Evolutionary conservation across 2,797 vertebrate genomes (phyloP).

Genomic region (Eptatretus atami): DNA sequence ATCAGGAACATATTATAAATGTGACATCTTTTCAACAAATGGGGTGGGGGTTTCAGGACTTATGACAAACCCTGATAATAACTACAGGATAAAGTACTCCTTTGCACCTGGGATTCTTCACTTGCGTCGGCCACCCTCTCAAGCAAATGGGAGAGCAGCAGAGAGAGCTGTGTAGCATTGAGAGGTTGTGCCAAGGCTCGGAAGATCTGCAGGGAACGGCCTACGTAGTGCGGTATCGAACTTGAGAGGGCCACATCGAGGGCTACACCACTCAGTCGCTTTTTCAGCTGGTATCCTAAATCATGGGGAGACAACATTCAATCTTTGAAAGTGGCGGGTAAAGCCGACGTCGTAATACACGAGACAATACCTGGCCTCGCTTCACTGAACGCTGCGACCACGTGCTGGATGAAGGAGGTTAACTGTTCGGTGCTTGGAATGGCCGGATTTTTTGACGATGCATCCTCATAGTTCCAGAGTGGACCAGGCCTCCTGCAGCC

Average conservation of each 20-base stretch:
- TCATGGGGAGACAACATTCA: neutral
- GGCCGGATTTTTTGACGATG: constrained; percentile 74
- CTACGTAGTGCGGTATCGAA: constrained; percentile 80
- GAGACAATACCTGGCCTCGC: constrained; percentile 37
- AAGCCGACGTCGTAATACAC: neutral
- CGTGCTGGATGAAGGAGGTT: constrained; percentile 60
- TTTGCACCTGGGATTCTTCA: constrained; percentile 70
- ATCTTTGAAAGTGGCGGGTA: no score
- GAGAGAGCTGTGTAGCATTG: constrained; percentile 47
- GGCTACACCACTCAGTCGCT: constrained; percentile 52
- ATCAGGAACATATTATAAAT: no score
- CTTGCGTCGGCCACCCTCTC: constrained; percentile 90
- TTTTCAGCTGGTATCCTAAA: constrained; percentile 45
- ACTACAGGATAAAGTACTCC: no score
- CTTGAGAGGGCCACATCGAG: constrained; percentile 73
- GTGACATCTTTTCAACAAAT: no score
- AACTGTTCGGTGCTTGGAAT: constrained; percentile 93
- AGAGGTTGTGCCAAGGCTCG: constrained; percentile 78
- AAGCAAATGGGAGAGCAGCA: constrained; percentile 65
- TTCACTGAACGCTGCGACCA: constrained; percentile 60
- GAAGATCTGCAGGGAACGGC: constrained; percentile 94
- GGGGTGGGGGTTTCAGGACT: no score
- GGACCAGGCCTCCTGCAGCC: constrained; percentile 49
- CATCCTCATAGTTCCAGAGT: constrained; percentile 93
- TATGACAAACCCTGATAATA: no score